Evolutionary conservation across 1,140 invertebrate species (phyloP).

Genomic region (Portunus trituberculatus): DNA sequence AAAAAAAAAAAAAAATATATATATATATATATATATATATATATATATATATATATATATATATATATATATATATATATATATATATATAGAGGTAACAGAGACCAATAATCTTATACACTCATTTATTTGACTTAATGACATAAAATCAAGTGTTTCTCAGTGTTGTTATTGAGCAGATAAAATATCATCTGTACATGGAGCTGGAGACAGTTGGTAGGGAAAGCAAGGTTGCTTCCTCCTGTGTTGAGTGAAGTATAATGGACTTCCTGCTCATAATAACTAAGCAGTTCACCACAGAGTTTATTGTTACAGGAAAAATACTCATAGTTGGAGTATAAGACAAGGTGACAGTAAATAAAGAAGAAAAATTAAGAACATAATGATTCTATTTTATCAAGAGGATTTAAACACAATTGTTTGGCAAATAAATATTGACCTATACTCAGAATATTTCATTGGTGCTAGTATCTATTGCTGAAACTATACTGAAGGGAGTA

Average conservation of each 20-base stretch:
- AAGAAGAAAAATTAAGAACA: slow-evolving; percentile 2
- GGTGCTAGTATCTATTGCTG: too few relatives aligned
- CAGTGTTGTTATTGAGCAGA: slow-evolving; percentile 64
- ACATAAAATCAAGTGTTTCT: slow-evolving; percentile 53
- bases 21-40: too few relatives aligned
- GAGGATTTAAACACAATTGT: neutral
- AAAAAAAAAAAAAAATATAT: too few relatives aligned
- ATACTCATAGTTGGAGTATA: neutral
- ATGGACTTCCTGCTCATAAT: neutral
- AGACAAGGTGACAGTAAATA: neutral
- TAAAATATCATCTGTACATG: slow-evolving; percentile 61
- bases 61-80: too few relatives aligned
- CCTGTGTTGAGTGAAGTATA: neutral
- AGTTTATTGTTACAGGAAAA: neutral
- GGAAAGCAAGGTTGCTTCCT: slow-evolving; percentile 26
- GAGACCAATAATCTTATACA: slow-evolving; percentile 43
- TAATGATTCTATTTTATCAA: neutral
- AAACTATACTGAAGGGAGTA: too few relatives aligned
- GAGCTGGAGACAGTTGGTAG: neutral
- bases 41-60: too few relatives aligned
- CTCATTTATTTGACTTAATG: slow-evolving; percentile 57
- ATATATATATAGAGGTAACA: too few relatives aligned
- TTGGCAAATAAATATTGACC: too few relatives aligned
- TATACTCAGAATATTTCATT: too few relatives aligned
- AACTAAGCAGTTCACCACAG: neutral